phyloP scores from a whole-genome alignment of 2,888 invertebrate genomes.

The Nomada hirtipes region DNA sequence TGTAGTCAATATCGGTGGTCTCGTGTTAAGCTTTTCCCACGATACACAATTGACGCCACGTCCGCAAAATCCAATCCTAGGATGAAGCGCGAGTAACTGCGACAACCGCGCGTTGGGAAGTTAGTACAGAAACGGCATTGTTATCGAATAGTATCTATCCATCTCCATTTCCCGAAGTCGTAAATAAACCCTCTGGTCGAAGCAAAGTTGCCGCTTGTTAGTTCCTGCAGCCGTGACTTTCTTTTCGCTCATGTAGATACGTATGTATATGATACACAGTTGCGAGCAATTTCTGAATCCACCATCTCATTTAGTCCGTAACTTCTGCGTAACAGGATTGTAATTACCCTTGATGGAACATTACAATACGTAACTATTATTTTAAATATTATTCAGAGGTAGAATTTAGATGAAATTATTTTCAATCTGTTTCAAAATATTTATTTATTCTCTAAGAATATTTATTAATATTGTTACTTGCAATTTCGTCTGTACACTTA shows the following conservation, averaged over 20 bases:
- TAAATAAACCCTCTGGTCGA: slow-evolving; percentile 28
- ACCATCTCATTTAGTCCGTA: not conserved
- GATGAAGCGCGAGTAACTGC: slow-evolving; percentile 38
- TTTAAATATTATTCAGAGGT: not conserved
- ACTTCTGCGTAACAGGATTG: not conserved
- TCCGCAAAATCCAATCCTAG: slow-evolving; percentile 27
- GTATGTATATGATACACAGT: too few relatives aligned
- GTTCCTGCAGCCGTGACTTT: slow-evolving; percentile 38
- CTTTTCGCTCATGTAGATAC: slow-evolving; percentile 6
- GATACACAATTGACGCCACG: slow-evolving; percentile 34
- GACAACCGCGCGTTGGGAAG: slow-evolving; percentile 54
- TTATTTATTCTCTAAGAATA: too few relatives aligned
- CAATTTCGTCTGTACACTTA: too few relatives aligned
- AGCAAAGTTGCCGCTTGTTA: slow-evolving; percentile 49
- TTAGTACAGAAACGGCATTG: slow-evolving; percentile 51
- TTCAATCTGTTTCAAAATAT: too few relatives aligned
- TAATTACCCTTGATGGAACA: too few relatives aligned
- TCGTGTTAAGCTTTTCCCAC: not conserved
- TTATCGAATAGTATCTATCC: slow-evolving; percentile 60
- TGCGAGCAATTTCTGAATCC: slow-evolving; percentile 1
- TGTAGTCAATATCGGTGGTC: not conserved
- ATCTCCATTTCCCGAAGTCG: slow-evolving; percentile 49
- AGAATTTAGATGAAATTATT: too few relatives aligned
- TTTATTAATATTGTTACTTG: too few relatives aligned
- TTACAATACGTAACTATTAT: not conserved